A percentile compares a stretch with the other conserved stretches of the same genome.
Conservation (phyloP, 2,888 invertebrate species). For the Drosophila stalkeri region DNA sequence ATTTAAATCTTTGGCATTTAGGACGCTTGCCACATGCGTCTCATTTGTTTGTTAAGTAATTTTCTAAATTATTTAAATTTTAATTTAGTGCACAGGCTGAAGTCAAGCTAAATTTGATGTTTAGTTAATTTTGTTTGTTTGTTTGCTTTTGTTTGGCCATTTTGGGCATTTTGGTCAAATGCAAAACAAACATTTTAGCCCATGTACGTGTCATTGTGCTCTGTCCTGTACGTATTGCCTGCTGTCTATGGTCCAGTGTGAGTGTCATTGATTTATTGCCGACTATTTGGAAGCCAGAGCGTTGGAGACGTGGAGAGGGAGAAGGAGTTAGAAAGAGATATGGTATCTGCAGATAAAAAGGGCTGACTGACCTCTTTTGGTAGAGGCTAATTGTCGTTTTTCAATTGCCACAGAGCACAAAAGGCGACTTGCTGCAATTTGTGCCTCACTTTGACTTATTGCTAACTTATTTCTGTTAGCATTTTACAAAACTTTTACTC, state of each 20-base stretch:
- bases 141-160: slow-evolving; percentile 5
- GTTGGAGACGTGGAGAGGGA: slow-evolving; percentile 23
- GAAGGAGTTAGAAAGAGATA: slow-evolving; percentile 8
- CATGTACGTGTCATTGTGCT: slow-evolving; percentile 19
- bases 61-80: not conserved
- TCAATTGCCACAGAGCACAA: slow-evolving; percentile 64
- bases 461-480: slow-evolving; percentile 55
- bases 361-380: slow-evolving; percentile 60
- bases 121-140: slow-evolving; percentile 36
- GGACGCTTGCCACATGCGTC: not conserved
- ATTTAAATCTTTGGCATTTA: not conserved
- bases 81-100: not conserved
- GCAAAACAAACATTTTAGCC: slow-evolving; percentile 51
- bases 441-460: slow-evolving; percentile 38
- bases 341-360: slow-evolving; percentile 56
- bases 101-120: slow-evolving; percentile 2
- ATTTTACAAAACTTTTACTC: slow-evolving; percentile 55
- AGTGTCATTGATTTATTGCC: slow-evolving; percentile 75
- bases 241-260: slow-evolving; percentile 23
- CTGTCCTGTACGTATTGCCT: slow-evolving; percentile 8
- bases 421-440: slow-evolving; percentile 40
- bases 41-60: not conserved
- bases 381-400: slow-evolving; percentile 73
- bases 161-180: slow-evolving; percentile 42
- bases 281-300: slow-evolving; percentile 54